These are phyloP conservation scores for Drosophila virilis DNA, from an alignment of 1,140 invertebrate species.

Conservation along the genomic window DNA sequence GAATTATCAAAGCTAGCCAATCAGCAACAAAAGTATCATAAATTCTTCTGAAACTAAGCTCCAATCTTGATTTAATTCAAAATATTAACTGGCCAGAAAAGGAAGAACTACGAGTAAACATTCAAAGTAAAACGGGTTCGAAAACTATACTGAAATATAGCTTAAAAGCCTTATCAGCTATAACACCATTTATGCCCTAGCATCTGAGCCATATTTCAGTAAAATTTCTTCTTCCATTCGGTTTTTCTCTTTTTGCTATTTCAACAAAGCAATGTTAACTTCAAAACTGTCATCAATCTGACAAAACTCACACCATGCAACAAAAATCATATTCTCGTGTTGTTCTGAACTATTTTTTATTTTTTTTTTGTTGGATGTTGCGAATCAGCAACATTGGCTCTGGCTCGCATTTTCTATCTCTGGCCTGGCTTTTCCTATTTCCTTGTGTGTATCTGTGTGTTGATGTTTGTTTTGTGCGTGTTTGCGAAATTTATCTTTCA, in stretches of 20 bases:
- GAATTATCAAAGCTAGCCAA: too few species aligned
- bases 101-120: too few species aligned
- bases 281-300: slow-evolving; percentile 47
- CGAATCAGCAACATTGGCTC: slow-evolving; percentile 15
- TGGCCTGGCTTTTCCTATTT: background rate
- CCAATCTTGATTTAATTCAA: too few species aligned
- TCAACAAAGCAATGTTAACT: slow-evolving; percentile 27
- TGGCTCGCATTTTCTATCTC: slow-evolving; percentile 2
- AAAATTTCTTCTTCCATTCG: background rate
- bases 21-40: too few species aligned
- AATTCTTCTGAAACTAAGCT: too few species aligned
- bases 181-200: background rate
- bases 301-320: slow-evolving; percentile 29
- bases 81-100: too few species aligned
- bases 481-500: slow-evolving; percentile 75
- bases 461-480: slow-evolving; percentile 43
- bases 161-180: background rate
- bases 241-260: background rate
- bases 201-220: background rate
- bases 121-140: too few species aligned
- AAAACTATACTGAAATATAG: background rate
- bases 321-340: slow-evolving; percentile 30
- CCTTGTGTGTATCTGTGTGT: slow-evolving; percentile 5
- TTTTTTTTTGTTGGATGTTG: background rate
- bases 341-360: background rate